Conservation (phyloP, 2,888 invertebrate genomes). For the Gisinianus flammeolus region DNA sequence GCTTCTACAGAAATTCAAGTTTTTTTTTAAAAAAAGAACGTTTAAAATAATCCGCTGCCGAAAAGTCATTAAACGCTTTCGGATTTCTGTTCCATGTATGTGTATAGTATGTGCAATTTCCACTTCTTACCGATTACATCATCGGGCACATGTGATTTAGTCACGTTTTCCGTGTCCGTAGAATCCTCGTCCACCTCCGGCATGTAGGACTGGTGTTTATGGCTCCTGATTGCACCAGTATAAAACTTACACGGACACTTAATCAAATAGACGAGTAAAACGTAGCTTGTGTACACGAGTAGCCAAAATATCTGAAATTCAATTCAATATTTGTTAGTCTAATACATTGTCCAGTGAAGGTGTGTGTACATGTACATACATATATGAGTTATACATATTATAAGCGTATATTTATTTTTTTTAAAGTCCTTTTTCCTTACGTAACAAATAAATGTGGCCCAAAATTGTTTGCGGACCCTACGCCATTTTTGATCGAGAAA, state of each 20-base stretch:
- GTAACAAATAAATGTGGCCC: slow-evolving; percentile 48
- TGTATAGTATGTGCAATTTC: not conserved
- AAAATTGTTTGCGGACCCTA: slow-evolving; percentile 50
- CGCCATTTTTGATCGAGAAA: slow-evolving; percentile 56
- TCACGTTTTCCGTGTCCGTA: slow-evolving; percentile 16
- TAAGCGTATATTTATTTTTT: not conserved
- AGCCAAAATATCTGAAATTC: slow-evolving; percentile 53
- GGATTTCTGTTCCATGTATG: too few species aligned
- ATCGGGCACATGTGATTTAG: slow-evolving; percentile 10
- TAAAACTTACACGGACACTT: slow-evolving; percentile 50
- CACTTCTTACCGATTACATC: too few species aligned
- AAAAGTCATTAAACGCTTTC: not conserved
- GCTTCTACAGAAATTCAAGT: not conserved
- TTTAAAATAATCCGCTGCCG: too few species aligned
- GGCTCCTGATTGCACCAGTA: not conserved
- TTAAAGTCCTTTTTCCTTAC: slow-evolving; percentile 39
- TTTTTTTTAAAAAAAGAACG: too few species aligned
- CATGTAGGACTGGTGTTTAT: not conserved
- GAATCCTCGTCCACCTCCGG: not conserved
- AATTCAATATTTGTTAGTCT: not conserved
- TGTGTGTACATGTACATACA: too few species aligned
- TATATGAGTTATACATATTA: not conserved
- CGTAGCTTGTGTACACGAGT: slow-evolving; percentile 51
- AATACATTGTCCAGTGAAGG: too few species aligned
- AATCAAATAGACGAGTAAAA: slow-evolving; percentile 50